A percentile compares a stretch with the other conserved stretches of the same genome.
These are phyloP conservation scores for Eurystomus gularis DNA, from an alignment of 2,113 vertebrate genomes.

Conservation along the genomic window DNA sequence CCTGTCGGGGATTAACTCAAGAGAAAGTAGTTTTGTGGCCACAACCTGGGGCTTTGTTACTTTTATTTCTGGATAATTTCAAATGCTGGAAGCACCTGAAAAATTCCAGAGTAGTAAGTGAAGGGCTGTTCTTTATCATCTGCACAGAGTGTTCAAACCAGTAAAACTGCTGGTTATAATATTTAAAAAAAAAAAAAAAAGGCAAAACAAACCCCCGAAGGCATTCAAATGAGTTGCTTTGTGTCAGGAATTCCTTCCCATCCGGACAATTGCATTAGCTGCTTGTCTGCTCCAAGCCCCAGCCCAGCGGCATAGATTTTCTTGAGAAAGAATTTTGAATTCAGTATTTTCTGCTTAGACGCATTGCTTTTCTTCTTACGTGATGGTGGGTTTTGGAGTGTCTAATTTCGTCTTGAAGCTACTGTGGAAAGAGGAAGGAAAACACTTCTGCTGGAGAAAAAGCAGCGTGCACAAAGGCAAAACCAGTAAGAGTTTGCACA, in stretches of 20 bases:
- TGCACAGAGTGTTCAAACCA: background rate
- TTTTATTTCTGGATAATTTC: background rate
- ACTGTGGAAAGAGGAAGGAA: constrained; percentile 58
- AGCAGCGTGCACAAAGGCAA: background rate
- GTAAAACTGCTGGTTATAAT: background rate
- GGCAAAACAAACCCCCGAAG: accelerated
- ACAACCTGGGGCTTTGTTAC: background rate
- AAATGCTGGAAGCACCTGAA: background rate
- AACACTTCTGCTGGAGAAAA: background rate
- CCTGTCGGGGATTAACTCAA: background rate
- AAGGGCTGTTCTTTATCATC: background rate
- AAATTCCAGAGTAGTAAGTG: background rate
- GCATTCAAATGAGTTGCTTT: background rate
- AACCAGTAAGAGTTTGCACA: background rate
- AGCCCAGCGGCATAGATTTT: background rate
- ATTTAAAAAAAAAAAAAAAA: background rate
- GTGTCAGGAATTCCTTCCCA: background rate
- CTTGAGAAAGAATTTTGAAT: background rate
- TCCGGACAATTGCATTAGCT: background rate
- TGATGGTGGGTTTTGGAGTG: background rate
- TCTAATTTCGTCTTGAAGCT: constrained; percentile 3
- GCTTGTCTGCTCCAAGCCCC: background rate
- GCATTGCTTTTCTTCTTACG: background rate
- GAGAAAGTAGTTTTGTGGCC: background rate
- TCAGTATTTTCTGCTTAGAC: background rate